Evolutionary conservation across 1,140 invertebrate species (phyloP).

Genomic region (Amyelois transitella): DNA sequence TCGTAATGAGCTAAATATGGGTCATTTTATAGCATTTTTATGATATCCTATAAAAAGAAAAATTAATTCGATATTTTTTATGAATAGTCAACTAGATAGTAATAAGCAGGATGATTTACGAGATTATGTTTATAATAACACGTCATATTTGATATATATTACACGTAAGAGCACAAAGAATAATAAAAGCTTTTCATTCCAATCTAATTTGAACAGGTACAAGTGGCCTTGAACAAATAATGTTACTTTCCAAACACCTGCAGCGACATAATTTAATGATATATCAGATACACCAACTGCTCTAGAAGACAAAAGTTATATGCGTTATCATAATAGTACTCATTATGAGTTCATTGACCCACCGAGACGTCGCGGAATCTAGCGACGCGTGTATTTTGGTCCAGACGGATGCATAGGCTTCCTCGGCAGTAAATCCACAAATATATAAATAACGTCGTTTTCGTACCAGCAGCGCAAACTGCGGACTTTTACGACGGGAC

Average conservation of each 20-base stretch:
- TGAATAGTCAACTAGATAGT: neutral
- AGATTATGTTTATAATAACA: neutral
- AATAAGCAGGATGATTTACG: neutral
- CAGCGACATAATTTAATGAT: neutral
- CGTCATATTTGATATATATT: neutral
- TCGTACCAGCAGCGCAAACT: slow-evolving; percentile 39
- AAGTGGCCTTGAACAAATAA: neutral
- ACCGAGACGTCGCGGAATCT: slow-evolving; percentile 65
- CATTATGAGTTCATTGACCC: slow-evolving; percentile 49
- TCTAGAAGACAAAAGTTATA: neutral
- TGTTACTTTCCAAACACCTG: neutral
- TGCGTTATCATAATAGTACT: neutral
- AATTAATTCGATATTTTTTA: neutral
- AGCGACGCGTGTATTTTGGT: slow-evolving; percentile 62
- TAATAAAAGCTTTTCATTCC: neutral
- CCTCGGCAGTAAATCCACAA: slow-evolving; percentile 58
- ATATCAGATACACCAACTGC: neutral
- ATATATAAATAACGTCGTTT: slow-evolving; percentile 56
- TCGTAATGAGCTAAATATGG: neutral
- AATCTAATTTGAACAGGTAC: neutral
- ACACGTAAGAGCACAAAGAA: neutral
- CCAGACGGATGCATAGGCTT: slow-evolving; percentile 56
- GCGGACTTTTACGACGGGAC: slow-evolving; percentile 50
- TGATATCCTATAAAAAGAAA: neutral
- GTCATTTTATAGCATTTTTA: neutral